Evolutionary conservation across 2,888 invertebrate species (phyloP).

Genomic region (Sialis lutaria): DNA sequence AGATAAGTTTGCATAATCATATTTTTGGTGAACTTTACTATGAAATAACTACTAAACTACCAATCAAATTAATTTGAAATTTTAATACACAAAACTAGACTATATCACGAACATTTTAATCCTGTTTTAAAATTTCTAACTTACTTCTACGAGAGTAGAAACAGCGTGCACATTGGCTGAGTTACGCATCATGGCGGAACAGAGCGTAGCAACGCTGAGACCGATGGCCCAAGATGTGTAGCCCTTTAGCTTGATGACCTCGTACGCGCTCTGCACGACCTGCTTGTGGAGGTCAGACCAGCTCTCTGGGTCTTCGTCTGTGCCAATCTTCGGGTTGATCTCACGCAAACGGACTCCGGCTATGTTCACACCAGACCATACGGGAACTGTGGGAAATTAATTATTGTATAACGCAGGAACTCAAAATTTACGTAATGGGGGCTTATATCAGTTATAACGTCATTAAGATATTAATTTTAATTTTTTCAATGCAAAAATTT

Average conservation of each 20-base stretch:
- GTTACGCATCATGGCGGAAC: constrained; percentile 54
- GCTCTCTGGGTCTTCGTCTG: constrained; percentile 53
- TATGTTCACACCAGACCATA: constrained; percentile 88
- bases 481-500: too few species aligned
- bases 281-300: constrained; percentile 65
- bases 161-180: constrained; percentile 60
- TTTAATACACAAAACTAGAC: too few species aligned
- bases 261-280: constrained; percentile 75
- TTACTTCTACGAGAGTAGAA: constrained; percentile 59
- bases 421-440: too few species aligned
- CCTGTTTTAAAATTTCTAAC: constrained; percentile 8
- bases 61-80: too few species aligned
- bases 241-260: constrained; percentile 74
- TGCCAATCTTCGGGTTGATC: constrained; percentile 56
- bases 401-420: not conserved
- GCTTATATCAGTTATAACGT: too few species aligned
- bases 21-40: not conserved
- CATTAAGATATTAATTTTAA: too few species aligned
- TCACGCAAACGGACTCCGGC: constrained; percentile 74
- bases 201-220: constrained; percentile 53
- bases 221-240: constrained; percentile 89
- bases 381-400: constrained; percentile 44
- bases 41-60: not conserved
- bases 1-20: too few species aligned
- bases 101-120: too few species aligned